These are phyloP conservation scores for Habropoda laboriosa DNA, from an alignment of 1,140 invertebrate species.

Conservation along the genomic window DNA sequence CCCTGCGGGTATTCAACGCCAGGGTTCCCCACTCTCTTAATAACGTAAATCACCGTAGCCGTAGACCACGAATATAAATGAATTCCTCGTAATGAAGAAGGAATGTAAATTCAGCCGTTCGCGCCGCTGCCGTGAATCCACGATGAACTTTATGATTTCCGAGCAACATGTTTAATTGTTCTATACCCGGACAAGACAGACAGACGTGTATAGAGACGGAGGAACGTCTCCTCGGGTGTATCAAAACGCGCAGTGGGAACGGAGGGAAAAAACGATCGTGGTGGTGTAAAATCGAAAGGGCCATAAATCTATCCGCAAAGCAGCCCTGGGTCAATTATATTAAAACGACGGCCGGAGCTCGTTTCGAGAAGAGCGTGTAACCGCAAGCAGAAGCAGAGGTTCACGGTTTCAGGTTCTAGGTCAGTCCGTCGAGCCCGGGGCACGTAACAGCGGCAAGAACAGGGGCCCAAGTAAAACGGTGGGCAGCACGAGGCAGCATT, in stretches of 20 bases:
- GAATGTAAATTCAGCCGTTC: constrained; percentile 6
- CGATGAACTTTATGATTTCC: not conserved
- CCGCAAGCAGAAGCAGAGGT: constrained; percentile 52
- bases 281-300: not conserved
- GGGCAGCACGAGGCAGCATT: constrained; percentile 15
- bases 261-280: too few relatives aligned
- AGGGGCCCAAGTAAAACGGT: constrained; percentile 49
- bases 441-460: constrained; percentile 56
- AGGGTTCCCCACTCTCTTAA: not conserved
- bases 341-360: constrained; percentile 9
- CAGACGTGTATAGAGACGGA: too few relatives aligned
- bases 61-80: constrained; percentile 35
- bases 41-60: constrained; percentile 15
- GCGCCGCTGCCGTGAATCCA: not conserved
- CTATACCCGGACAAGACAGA: not conserved
- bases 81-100: constrained; percentile 12
- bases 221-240: too few relatives aligned
- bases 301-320: constrained; percentile 13
- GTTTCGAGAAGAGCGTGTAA: constrained; percentile 61
- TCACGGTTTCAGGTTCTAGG: constrained; percentile 68
- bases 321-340: constrained; percentile 9
- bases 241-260: not conserved
- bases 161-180: constrained; percentile 2
- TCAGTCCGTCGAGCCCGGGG: constrained; percentile 38
- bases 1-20: not conserved